Conservation (phyloP, 2,113 vertebrate species). For the Chloropsis hardwickii region DNA sequence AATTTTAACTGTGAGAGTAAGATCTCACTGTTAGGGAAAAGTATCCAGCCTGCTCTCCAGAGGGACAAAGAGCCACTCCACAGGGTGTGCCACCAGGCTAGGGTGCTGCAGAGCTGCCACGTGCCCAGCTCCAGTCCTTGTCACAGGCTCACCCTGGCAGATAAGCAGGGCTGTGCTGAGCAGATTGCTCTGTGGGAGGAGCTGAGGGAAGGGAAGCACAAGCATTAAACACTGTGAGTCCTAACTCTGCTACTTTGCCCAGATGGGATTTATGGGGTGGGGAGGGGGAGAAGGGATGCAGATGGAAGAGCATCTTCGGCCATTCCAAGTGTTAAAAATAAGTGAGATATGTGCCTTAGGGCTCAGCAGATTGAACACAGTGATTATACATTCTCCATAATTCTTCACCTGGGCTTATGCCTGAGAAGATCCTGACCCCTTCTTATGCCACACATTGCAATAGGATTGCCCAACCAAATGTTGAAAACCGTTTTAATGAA, state of each 20-base stretch:
- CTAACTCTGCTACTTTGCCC: constrained; percentile 22
- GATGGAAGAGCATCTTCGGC: constrained; percentile 53
- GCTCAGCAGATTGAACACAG: constrained; percentile 48
- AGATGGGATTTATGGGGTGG: constrained; percentile 30
- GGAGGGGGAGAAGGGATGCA: constrained; percentile 39
- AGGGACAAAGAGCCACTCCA: background rate
- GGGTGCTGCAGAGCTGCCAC: background rate
- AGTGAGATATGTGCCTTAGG: constrained; percentile 57
- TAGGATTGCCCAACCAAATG: constrained; percentile 30
- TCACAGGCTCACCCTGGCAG: accelerated
- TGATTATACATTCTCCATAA: constrained; percentile 2
- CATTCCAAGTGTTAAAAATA: constrained; percentile 54
- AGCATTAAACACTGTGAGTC: background rate
- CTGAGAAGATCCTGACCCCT: constrained; percentile 12
- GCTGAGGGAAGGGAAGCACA: background rate
- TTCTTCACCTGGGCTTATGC: constrained; percentile 31
- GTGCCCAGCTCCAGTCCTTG: accelerated
- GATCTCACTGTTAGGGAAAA: background rate
- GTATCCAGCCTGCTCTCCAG: background rate
- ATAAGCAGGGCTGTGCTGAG: background rate
- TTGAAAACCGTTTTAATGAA: background rate
- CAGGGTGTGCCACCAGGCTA: too few relatives aligned
- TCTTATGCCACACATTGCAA: background rate
- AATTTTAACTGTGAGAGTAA: background rate
- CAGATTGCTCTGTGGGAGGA: background rate